A percentile compares a stretch with the other conserved stretches of the same genome.
phyloP scores from a whole-genome alignment of 2,888 invertebrate species.

The Piscicola geometra region DNA sequence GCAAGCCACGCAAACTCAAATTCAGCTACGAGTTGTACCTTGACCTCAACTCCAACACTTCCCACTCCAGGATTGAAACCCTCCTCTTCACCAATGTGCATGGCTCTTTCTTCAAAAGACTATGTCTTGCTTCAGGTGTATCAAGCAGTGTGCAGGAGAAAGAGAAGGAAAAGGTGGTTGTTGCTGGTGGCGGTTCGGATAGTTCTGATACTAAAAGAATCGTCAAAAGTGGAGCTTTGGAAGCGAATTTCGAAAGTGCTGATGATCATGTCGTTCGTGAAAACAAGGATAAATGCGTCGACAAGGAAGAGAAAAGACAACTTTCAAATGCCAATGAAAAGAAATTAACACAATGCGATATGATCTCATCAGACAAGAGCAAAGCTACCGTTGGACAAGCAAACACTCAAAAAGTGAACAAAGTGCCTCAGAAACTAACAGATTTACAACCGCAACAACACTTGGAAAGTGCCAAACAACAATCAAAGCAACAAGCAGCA shows the following conservation, averaged over 20 bases:
- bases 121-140: neutral
- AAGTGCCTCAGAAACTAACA: too few species aligned
- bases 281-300: too few species aligned
- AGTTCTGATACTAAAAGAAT: neutral
- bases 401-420: too few species aligned
- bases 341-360: too few species aligned
- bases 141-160: neutral
- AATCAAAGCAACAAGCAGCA: too few species aligned
- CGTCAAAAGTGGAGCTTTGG: neutral
- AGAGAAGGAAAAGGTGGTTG: neutral
- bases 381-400: too few species aligned
- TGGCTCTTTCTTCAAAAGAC: neutral
- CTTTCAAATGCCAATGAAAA: too few species aligned
- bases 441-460: too few species aligned
- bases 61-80: slow-evolving; percentile 10
- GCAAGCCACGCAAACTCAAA: slow-evolving; percentile 1
- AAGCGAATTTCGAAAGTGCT: neutral
- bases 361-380: too few species aligned
- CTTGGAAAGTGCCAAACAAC: neutral
- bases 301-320: too few species aligned
- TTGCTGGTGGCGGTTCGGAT: too few species aligned
- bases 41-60: neutral
- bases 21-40: slow-evolving; percentile 8
- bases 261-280: too few species aligned
- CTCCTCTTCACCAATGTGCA: neutral